Evolutionary conservation across 2,113 vertebrate genomes (phyloP).

Genomic region (Antennarius striatus): DNA sequence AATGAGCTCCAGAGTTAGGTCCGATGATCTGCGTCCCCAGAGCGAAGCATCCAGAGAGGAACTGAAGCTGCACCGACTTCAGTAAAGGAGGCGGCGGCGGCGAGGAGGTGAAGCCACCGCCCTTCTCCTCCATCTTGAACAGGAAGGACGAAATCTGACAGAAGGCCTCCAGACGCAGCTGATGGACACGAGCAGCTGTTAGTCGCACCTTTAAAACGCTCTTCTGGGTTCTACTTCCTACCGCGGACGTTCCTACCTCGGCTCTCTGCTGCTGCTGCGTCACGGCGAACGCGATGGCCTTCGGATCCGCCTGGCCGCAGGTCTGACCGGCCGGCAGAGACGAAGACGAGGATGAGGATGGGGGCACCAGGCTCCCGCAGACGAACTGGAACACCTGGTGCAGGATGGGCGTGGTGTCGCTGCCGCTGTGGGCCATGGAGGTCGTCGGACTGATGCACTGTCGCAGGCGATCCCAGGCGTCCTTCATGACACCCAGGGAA

Average conservation of each 20-base stretch:
- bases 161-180: slow-evolving; percentile 82
- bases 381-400: slow-evolving; percentile 80
- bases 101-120: slow-evolving; percentile 51
- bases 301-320: slow-evolving; percentile 74
- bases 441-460: slow-evolving; percentile 80
- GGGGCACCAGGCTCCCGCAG: slow-evolving; percentile 70
- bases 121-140: slow-evolving; percentile 82
- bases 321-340: slow-evolving; percentile 56
- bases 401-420: slow-evolving; percentile 71
- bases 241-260: slow-evolving; percentile 64
- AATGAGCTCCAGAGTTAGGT: slow-evolving; percentile 59
- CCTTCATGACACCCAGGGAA: slow-evolving; percentile 83
- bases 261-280: slow-evolving; percentile 82
- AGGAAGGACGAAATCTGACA: slow-evolving; percentile 83
- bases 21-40: slow-evolving; percentile 75
- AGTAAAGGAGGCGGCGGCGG: slow-evolving; percentile 72
- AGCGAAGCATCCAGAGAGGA: slow-evolving; percentile 82
- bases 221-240: neutral
- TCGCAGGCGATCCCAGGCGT: slow-evolving; percentile 81
- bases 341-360: slow-evolving; percentile 28
- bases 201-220: neutral
- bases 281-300: slow-evolving; percentile 78
- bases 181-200: slow-evolving; percentile 11
- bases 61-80: slow-evolving; percentile 83
- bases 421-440: slow-evolving; percentile 45